Evolutionary conservation across 2,888 invertebrate species (phyloP), one percentile per base, ranked within the genome.

Genomic region (Temnothorax ravouxi): DNA sequence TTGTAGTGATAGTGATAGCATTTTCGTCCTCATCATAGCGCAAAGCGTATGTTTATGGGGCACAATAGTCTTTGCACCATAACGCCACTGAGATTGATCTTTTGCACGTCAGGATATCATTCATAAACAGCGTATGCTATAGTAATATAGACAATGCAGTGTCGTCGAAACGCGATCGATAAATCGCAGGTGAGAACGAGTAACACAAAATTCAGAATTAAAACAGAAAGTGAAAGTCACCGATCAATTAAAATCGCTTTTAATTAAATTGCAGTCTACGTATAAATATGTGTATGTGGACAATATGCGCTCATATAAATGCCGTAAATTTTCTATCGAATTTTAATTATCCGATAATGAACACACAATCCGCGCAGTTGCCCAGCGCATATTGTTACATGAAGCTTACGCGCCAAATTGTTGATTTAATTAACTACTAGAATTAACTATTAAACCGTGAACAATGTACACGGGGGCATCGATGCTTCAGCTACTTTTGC

Each of bases 271-370:
- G 13, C 64, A 3, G 34, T 61, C 18, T 29, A 18, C 15, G 6
- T 50, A 50, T n/a, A 6, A 29, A 25, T 25, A 18, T n/a, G 29
- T 29, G 9, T 18, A 15, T 25, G 59, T 50, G 6, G 15, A 50
- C 8, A 8, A n/a, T 29, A 29, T 29, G 21, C 21, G 15, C 15
- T 11, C 11, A 34, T 38, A 38, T 15, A 11, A 38, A 66, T 66
- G 34, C 66, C 18, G 52, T 66, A 41, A 66, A 52, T 66, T 52
- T 76, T 5, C 41, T 66, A 76, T 52, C 52, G 66, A 66, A 66
- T 76, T 84, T 77, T 54, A 83, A 87, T 88, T 87, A 83, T 41
- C 61, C 61, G 76, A 84, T 76, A 76, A 75, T 83, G 69, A 61
- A 34, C 66, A 11, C 25, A 64, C 54, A 34, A 9, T 6, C 61